These are phyloP conservation scores for Eledona agricola DNA, from an alignment of 2,888 invertebrate genomes.

Conservation along the genomic window DNA sequence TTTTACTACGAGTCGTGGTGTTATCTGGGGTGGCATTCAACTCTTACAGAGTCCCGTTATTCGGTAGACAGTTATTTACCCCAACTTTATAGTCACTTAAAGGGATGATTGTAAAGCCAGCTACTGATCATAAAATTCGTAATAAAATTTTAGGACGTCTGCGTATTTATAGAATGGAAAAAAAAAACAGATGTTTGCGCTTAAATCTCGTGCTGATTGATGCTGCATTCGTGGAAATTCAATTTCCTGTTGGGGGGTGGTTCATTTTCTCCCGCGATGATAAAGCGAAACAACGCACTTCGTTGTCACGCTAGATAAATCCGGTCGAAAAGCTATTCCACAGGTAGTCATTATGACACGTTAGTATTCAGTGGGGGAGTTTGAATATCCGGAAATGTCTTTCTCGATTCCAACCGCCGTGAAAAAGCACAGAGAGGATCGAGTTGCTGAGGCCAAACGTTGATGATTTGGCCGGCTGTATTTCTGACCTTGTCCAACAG, in stretches of 20 bases:
- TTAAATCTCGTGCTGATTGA: conserved; percentile 23
- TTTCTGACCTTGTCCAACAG: conserved; percentile 50
- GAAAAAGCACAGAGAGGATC: conserved; percentile 13
- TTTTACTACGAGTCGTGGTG: conserved; percentile 35
- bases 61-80: conserved; percentile 33
- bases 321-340: conserved; percentile 37
- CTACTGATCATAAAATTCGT: conserved; percentile 44
- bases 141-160: conserved; percentile 43
- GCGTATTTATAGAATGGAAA: conserved; percentile 37
- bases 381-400: conserved; percentile 50
- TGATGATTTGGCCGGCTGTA: conserved; percentile 45
- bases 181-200: conserved; percentile 40
- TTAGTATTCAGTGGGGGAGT: conserved; percentile 49
- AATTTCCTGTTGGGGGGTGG: conserved; percentile 4
- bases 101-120: conserved; percentile 45
- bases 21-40: conserved; percentile 32
- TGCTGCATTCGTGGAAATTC: conserved; percentile 13
- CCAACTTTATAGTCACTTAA: conserved; percentile 37
- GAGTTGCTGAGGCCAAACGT: conserved; percentile 6
- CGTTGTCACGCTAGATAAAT: conserved; percentile 46
- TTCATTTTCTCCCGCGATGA: background rate
- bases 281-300: conserved; percentile 37
- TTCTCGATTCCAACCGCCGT: conserved; percentile 40
- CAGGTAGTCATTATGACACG: conserved; percentile 49
- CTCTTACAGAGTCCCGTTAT: conserved; percentile 39